phyloP scores from a whole-genome alignment of 92 coral and sea anemone genomes.

The Parazoanthus darwini region DNA sequence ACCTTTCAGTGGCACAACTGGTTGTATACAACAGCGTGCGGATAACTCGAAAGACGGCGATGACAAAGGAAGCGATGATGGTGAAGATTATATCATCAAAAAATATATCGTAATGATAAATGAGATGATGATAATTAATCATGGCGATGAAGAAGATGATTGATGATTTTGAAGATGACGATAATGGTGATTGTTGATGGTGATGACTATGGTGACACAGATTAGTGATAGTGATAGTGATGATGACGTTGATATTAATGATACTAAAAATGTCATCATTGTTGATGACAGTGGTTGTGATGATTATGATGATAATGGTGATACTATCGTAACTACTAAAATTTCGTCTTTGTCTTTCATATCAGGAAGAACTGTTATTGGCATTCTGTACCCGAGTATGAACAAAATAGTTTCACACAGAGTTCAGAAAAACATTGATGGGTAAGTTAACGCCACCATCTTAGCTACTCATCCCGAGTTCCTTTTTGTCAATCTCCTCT shows the following conservation, averaged over 20 bases:
- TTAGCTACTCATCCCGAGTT: neutral
- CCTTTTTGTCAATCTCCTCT: neutral
- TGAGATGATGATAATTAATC: neutral
- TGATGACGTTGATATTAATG: neutral
- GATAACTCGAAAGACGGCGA: no score
- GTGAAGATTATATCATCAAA: neutral
- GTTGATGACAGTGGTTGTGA: neutral
- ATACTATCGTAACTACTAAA: neutral
- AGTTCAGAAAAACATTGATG: neutral
- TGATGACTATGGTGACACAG: no score
- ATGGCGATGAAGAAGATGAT: neutral
- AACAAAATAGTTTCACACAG: conserved; percentile 10
- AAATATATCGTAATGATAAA: no score
- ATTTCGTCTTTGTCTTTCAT: neutral
- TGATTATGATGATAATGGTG: neutral
- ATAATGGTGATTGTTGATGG: neutral
- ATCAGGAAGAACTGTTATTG: conserved; percentile 20
- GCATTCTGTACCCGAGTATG: conserved; percentile 24
- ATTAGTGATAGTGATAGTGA: neutral
- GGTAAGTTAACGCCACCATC: neutral
- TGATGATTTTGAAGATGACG: neutral
- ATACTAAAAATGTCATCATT: neutral
- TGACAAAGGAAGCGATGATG: neutral
- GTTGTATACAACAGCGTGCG: neutral
- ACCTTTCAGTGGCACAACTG: neutral